Evolutionary conservation across 2,797 vertebrate species (phyloP).

Genomic region (Arnoldichthys spilopterus): DNA sequence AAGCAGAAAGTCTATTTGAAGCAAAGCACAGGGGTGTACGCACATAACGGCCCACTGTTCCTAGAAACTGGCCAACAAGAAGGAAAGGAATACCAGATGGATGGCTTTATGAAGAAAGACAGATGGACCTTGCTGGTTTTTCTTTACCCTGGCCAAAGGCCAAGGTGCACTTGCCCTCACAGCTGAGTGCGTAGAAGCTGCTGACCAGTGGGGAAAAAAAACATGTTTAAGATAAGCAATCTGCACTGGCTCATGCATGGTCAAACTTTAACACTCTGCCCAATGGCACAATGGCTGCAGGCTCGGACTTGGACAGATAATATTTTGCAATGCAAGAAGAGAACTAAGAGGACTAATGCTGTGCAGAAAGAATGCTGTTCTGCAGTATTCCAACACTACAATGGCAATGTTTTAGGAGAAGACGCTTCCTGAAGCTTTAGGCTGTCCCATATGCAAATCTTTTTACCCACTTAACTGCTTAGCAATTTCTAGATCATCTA

Average conservation of each 20-base stretch:
- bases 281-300: neutral
- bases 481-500: neutral
- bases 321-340: neutral
- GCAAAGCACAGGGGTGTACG: no score
- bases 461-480: neutral
- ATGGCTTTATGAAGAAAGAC: constrained; percentile 44
- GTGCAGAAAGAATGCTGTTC: neutral
- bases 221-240: constrained; percentile 17
- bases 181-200: constrained; percentile 6
- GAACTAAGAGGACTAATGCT: neutral
- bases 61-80: constrained; percentile 33
- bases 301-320: neutral
- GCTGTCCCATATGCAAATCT: neutral
- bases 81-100: constrained; percentile 45
- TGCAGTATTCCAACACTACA: neutral
- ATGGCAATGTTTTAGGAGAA: neutral
- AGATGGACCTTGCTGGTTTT: constrained; percentile 41
- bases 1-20: neutral
- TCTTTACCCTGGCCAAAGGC: constrained; percentile 45
- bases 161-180: constrained; percentile 14
- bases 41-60: constrained; percentile 11
- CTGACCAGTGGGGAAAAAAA: constrained; percentile 21
- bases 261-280: constrained; percentile 12
- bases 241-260: constrained; percentile 5
- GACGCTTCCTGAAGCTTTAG: neutral